Percentiles rank a stretch among this genome's conserved stretches.
Conservation (phyloP, 2,113 vertebrate genomes). For the Eolophus roseicapilla region DNA sequence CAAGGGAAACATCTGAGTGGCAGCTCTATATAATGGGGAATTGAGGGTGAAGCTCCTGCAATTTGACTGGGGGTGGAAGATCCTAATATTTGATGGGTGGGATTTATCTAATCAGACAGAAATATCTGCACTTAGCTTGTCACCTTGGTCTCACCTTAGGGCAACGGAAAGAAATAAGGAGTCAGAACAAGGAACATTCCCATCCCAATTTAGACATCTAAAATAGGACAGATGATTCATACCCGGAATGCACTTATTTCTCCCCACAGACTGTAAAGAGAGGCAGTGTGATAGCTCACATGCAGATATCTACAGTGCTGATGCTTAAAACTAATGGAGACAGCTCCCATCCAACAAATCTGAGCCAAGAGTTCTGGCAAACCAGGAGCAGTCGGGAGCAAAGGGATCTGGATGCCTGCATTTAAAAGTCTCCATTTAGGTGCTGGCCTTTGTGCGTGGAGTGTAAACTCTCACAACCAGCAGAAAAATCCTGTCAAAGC, state of each 20-base stretch:
- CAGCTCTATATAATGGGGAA: not conserved
- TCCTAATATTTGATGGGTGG: not conserved
- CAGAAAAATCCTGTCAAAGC: not conserved
- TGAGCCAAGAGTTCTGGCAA: not conserved
- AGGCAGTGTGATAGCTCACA: not conserved
- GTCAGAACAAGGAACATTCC: conserved; percentile 15
- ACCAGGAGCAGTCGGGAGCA: not conserved
- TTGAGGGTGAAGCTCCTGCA: not conserved
- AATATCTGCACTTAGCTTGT: not conserved
- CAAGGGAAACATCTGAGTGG: not conserved
- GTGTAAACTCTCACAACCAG: not conserved
- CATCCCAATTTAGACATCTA: conserved; percentile 30
- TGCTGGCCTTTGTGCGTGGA: not conserved
- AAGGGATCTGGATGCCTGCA: not conserved
- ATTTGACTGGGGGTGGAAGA: not conserved
- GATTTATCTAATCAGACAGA: not conserved
- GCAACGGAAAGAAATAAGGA: not conserved
- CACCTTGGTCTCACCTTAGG: not conserved
- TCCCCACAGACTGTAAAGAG: not conserved
- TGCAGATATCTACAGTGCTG: not conserved
- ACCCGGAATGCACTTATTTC: conserved; percentile 17
- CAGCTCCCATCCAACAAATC: not conserved
- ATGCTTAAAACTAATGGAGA: not conserved
- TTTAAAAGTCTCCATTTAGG: not conserved
- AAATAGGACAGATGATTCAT: conserved; percentile 55